Evolutionary conservation across 2,797 vertebrate genomes (phyloP), one percentile per base, ranked within the genome.

Genomic region (Pseudochromis fuscus): DNA sequence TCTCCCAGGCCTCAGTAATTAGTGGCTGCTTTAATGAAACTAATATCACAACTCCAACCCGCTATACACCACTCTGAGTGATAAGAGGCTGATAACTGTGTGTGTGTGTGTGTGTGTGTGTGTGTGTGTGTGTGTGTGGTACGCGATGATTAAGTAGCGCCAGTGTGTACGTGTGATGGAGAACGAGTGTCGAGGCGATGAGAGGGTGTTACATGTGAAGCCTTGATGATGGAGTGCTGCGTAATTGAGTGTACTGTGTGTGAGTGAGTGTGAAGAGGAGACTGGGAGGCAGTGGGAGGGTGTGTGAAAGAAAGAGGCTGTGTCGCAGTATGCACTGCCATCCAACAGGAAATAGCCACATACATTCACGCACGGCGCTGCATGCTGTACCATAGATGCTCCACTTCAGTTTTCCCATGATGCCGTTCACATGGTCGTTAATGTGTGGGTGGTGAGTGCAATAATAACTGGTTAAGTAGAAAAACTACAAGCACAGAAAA

Each of bases 11-110:
- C 66, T 66, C 38, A 31, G 78, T 84, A 85, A 89, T 91, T 86
- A 91, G 72, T 18, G 67, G 45, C 72, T 77, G 60, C 72, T 87
- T 83, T 86, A 86, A 88, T 89, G 78, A 88, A 86, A 82, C 71
- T 74, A 88, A 89, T 86, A 86, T 87, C 79, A 77, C 79, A 84
- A 81, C 66, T 84, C 60, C 64, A 69, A 57, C 44, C 61, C 48
- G 11, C 75, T 75, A 67, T 53, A 37, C 75, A 79, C 49, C 72
- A 61, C 78, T 89, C 66, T 40, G 71, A 81, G 84, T 63, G 76
- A 83, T 82, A 81, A 86, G 75, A 82, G 81, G 52, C 55, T 55
- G 60, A 68, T 72, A 66, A 72, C 58, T 56, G 72, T 60, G 68
- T 63, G 48, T 67, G 58, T 33, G 52, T n/a, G n/a, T n/a, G n/a